These are phyloP conservation scores for Sarcophaga carnaria DNA, from an alignment of 2,888 invertebrate species.

Conservation along the genomic window DNA sequence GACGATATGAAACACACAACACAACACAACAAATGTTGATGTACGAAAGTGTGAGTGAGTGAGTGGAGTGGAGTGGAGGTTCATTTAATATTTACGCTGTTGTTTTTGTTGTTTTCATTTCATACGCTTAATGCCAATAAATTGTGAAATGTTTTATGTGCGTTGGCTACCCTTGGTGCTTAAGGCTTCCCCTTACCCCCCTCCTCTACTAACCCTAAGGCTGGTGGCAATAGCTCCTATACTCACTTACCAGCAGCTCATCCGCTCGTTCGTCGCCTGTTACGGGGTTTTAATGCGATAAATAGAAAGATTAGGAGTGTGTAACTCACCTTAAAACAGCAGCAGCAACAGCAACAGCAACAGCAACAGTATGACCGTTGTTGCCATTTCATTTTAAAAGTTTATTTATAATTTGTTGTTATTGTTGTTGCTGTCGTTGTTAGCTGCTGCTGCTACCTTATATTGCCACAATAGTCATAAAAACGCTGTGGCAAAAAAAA, in stretches of 20 bases:
- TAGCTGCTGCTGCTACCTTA: slow-evolving; percentile 54
- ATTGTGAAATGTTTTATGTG: slow-evolving; percentile 65
- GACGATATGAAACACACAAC: neutral
- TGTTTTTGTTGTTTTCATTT: slow-evolving; percentile 6
- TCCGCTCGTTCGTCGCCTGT: too few relatives aligned
- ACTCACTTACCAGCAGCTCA: neutral
- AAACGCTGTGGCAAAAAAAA: slow-evolving; percentile 33
- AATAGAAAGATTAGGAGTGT: slow-evolving; percentile 67
- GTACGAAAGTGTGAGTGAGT: neutral
- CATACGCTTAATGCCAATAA: slow-evolving; percentile 60
- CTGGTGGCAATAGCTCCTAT: neutral
- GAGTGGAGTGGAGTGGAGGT: neutral
- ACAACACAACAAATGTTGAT: neutral
- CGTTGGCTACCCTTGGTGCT: slow-evolving; percentile 66
- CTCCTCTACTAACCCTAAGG: neutral
- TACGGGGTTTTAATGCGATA: slow-evolving; percentile 55
- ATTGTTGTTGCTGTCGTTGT: slow-evolving; percentile 4
- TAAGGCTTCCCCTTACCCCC: neutral
- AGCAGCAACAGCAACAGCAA: neutral
- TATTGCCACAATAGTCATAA: slow-evolving; percentile 69
- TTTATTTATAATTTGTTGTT: slow-evolving; percentile 30
- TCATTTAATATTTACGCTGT: neutral
- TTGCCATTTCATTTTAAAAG: slow-evolving; percentile 52
- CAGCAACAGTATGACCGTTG: slow-evolving; percentile 64
- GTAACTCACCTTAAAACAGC: slow-evolving; percentile 62